phyloP scores from a whole-genome alignment of 2,113 vertebrate species.

The Puntigrus tetrazona region DNA sequence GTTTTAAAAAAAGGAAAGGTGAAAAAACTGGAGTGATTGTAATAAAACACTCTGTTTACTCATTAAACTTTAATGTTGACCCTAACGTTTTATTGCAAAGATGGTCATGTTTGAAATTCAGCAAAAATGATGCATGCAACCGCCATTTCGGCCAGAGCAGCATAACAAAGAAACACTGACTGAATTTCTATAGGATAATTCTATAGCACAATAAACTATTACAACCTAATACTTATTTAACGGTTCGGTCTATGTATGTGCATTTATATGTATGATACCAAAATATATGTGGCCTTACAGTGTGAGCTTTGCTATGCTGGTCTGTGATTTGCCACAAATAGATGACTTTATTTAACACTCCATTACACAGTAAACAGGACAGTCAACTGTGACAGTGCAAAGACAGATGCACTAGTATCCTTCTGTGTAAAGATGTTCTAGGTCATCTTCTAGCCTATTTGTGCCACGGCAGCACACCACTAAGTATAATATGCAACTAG shows the following conservation, averaged over 20 bases:
- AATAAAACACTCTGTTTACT: neutral
- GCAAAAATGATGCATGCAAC: neutral
- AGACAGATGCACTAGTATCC: neutral
- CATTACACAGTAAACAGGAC: neutral
- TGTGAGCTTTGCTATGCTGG: neutral
- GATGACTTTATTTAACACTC: neutral
- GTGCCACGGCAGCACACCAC: neutral
- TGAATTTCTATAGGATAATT: neutral
- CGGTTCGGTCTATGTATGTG: neutral
- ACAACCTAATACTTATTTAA: neutral
- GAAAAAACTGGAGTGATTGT: neutral
- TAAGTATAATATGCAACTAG: neutral
- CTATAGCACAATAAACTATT: neutral
- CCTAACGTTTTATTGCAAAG: neutral
- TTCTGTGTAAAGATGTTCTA: neutral
- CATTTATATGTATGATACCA: neutral
- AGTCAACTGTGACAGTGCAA: neutral
- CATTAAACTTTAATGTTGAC: neutral
- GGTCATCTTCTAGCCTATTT: slow-evolving; percentile 7
- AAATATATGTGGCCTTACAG: neutral
- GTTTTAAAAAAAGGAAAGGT: neutral
- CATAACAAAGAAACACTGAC: neutral
- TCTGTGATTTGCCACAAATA: neutral
- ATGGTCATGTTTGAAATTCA: neutral
- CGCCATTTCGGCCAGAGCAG: neutral